These are phyloP conservation scores for Albula goreensis DNA, from an alignment of 2,113 vertebrate genomes.

Conservation along the genomic window DNA sequence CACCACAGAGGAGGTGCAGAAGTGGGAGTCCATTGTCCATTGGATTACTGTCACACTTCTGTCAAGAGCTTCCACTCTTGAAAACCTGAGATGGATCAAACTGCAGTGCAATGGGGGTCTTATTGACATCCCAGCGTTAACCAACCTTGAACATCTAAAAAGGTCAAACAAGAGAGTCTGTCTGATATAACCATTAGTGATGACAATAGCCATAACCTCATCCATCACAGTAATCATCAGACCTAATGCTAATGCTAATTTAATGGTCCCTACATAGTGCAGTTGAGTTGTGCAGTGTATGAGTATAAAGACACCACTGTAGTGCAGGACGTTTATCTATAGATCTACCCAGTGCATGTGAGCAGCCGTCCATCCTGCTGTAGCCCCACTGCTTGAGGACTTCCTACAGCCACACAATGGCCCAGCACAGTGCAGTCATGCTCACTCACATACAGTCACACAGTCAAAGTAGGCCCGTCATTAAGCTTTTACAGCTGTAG, in stretches of 20 bases:
- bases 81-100: constrained; percentile 1
- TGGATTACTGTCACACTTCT: background rate
- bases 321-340: constrained; percentile 16
- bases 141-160: background rate
- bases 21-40: background rate
- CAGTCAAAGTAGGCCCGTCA: background rate
- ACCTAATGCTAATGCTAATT: background rate
- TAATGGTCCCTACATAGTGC: constrained; percentile 30
- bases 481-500: too few species aligned
- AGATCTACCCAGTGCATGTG: constrained; percentile 3
- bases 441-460: background rate
- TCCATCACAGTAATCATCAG: constrained; percentile 10
- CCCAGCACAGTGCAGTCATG: background rate
- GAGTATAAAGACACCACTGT: constrained; percentile 1
- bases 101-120: background rate
- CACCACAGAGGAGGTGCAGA: background rate
- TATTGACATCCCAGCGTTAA: background rate
- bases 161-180: background rate
- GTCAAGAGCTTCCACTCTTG: background rate
- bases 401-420: background rate
- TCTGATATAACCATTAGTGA: background rate
- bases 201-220: constrained; percentile 16
- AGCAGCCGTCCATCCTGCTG: too few species aligned
- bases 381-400: background rate
- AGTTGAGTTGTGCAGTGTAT: constrained; percentile 11